phyloP scores from a whole-genome alignment of 2,888 invertebrate species.

The Megaustenia siamemsis region DNA sequence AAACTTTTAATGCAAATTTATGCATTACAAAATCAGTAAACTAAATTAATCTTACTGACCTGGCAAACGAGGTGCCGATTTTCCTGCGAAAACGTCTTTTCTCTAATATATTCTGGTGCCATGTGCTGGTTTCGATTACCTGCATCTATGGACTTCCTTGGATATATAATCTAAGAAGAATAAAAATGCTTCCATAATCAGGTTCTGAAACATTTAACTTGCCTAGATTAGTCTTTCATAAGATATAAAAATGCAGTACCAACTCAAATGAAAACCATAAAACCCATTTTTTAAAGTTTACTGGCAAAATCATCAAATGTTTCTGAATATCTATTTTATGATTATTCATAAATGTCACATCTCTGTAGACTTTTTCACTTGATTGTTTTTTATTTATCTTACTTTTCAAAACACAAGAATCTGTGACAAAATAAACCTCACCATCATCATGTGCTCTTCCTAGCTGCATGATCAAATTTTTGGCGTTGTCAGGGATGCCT shows the following conservation, averaged over 20 bases:
- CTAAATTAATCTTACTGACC: conserved; percentile 56
- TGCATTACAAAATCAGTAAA: background rate
- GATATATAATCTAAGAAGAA: conserved; percentile 62
- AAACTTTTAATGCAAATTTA: background rate
- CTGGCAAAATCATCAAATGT: too few species aligned
- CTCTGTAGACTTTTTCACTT: too few species aligned
- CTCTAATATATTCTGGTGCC: conserved; percentile 94
- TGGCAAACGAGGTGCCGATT: conserved; percentile 69
- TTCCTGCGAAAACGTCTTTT: conserved; percentile 82
- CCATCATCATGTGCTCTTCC: conserved; percentile 82
- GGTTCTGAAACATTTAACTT: background rate
- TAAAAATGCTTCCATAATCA: background rate
- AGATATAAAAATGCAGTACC: too few species aligned
- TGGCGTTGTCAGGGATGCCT: conserved; percentile 95
- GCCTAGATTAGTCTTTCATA: too few species aligned
- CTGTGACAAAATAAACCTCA: conserved; percentile 50
- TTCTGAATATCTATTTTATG: too few species aligned
- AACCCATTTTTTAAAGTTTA: too few species aligned
- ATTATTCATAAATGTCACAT: too few species aligned
- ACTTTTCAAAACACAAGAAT: too few species aligned
- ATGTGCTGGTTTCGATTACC: conserved; percentile 85
- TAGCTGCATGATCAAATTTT: conserved; percentile 93
- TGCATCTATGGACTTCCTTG: conserved; percentile 70
- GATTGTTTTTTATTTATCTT: too few species aligned
- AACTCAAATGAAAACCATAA: too few species aligned